Conservation (phyloP, 2,888 invertebrate species). For the Micropterix aruncella region DNA sequence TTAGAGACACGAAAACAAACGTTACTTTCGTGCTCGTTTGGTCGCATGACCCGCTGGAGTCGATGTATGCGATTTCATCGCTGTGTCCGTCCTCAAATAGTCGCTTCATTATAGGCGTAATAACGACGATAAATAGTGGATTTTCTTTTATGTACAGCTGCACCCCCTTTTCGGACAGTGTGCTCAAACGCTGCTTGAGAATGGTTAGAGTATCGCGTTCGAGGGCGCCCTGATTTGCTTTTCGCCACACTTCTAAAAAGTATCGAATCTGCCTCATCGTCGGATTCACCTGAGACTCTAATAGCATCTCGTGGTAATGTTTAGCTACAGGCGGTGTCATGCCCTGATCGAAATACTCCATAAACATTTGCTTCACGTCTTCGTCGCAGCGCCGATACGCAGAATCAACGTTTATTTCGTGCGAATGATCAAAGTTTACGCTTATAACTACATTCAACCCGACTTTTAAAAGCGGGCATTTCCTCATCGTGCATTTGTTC, state of each 20-base stretch:
- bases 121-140: conserved; percentile 13
- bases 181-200: conserved; percentile 8
- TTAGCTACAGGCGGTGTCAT: conserved; percentile 12
- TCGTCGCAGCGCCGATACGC: conserved; percentile 11
- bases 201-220: conserved; percentile 6
- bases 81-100: conserved; percentile 12
- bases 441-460: conserved; percentile 16
- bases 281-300: conserved; percentile 14
- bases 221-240: conserved; percentile 4
- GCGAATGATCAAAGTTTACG: conserved; percentile 17
- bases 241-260: conserved; percentile 9
- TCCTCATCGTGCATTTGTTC: conserved; percentile 16
- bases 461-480: conserved; percentile 14
- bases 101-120: conserved; percentile 18
- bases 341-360: conserved; percentile 14
- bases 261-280: conserved; percentile 11
- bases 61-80: conserved; percentile 15
- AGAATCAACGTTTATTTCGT: conserved; percentile 12
- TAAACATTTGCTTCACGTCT: no score
- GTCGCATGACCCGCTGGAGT: conserved; percentile 12
- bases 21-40: conserved; percentile 14
- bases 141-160: conserved; percentile 9
- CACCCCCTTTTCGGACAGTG: conserved; percentile 10
- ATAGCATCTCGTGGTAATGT: conserved; percentile 14
- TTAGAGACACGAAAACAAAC: conserved; percentile 15